These are phyloP conservation scores for Ecdyonurus torrentis DNA, from an alignment of 2,888 invertebrate genomes.

Conservation along the genomic window DNA sequence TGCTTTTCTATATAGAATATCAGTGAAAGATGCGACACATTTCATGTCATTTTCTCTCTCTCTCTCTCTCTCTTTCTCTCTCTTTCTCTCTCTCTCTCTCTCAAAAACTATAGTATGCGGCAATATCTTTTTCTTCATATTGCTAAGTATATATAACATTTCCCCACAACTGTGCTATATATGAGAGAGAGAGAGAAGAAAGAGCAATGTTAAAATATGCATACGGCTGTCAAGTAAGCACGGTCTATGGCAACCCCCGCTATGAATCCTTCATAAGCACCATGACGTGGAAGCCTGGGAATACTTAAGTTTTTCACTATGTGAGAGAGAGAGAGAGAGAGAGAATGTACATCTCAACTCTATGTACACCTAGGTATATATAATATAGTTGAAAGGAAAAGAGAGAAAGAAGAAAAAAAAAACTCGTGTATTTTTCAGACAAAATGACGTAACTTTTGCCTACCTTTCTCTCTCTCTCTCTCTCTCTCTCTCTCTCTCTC, in stretches of 20 bases:
- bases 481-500: not conserved
- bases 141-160: not conserved
- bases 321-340: not conserved
- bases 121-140: not conserved
- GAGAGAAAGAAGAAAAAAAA: not conserved
- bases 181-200: too few species aligned
- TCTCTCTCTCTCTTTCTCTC: not conserved
- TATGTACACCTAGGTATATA: not conserved
- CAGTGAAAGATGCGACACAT: not conserved
- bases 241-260: not conserved
- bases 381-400: too few species aligned
- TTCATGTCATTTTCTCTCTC: not conserved
- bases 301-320: not conserved
- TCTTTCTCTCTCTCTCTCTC: not conserved
- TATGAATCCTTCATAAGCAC: slow-evolving; percentile 3
- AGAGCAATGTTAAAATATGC: slow-evolving; percentile 2
- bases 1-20: too few species aligned
- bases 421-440: not conserved
- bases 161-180: too few species aligned
- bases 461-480: not conserved
- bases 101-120: not conserved
- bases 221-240: not conserved
- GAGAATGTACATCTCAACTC: not conserved
- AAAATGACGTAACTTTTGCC: not conserved
- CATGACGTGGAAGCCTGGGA: not conserved